A percentile compares a stretch with the other conserved stretches of the same genome.
Conservation (phyloP, 1,140 invertebrate genomes). For the Psilanteris sp. region DNA sequence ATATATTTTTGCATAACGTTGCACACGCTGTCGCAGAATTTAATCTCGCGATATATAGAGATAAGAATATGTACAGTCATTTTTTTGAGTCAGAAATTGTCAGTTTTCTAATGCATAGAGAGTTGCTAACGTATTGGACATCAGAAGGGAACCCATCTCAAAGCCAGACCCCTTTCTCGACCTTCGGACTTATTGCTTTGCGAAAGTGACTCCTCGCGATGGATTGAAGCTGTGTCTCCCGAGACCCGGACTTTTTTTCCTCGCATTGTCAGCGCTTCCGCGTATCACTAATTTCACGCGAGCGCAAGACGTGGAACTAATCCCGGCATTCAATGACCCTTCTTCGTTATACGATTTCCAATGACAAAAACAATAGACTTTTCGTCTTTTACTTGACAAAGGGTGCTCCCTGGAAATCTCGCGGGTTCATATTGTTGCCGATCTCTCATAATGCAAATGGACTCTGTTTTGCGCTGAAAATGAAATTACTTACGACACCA, state of each 20-base stretch:
- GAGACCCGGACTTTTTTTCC: conserved; percentile 53
- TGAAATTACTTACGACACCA: not conserved
- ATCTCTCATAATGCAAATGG: conserved; percentile 22
- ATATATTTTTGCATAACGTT: too few relatives aligned
- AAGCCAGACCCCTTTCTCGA: conserved; percentile 51
- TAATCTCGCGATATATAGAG: too few relatives aligned
- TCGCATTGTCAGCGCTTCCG: conserved; percentile 52
- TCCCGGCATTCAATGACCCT: conserved; percentile 57
- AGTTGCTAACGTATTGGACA: conserved; percentile 74
- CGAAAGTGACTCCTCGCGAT: conserved; percentile 56
- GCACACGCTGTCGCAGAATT: too few relatives aligned
- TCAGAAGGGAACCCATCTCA: conserved; percentile 53
- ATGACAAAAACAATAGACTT: conserved; percentile 50
- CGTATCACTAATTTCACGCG: conserved; percentile 56
- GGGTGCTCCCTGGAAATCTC: conserved; percentile 29
- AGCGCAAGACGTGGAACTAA: conserved; percentile 58
- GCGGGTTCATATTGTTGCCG: conserved; percentile 16
- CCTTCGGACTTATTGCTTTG: conserved; percentile 65
- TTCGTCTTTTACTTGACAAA: conserved; percentile 43
- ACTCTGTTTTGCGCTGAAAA: conserved; percentile 12
- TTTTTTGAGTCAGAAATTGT: conserved; percentile 16
- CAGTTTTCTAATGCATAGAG: conserved; percentile 74
- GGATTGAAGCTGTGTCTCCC: conserved; percentile 52
- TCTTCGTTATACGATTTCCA: conserved; percentile 50
- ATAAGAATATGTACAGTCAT: conserved; percentile 8